Evolutionary conservation across 64 coral and sea anemone species (phyloP).

Genomic region (Montipora capricornis): DNA sequence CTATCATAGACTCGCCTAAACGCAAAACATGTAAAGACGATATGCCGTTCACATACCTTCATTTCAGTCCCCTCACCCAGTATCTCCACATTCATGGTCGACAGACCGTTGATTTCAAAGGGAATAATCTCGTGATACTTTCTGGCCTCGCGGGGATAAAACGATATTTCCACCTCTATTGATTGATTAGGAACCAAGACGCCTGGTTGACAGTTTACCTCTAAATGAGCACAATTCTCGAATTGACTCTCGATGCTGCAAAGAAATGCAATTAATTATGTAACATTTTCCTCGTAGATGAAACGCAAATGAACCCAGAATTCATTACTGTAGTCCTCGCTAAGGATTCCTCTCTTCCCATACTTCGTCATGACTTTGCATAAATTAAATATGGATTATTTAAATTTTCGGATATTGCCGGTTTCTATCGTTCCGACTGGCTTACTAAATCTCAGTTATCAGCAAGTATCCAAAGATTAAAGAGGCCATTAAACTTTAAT

Average conservation of each 20-base stretch:
- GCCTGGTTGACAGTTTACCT: conserved; percentile 76
- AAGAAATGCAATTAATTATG: background rate
- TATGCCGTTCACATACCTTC: conserved; percentile 67
- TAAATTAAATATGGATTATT: too few species aligned
- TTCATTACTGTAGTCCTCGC: too few species aligned
- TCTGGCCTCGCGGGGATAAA: conserved; percentile 95
- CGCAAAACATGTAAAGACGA: too few species aligned
- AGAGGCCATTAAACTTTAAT: too few species aligned
- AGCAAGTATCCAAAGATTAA: too few species aligned
- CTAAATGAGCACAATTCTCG: conserved; percentile 80
- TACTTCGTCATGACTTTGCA: too few species aligned
- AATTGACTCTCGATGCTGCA: conserved; percentile 91
- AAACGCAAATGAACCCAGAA: too few species aligned
- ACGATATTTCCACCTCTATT: conserved; percentile 81
- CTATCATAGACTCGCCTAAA: too few species aligned
- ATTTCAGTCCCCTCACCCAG: conserved; percentile 95
- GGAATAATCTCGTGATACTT: conserved; percentile 85
- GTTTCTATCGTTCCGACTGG: too few species aligned
- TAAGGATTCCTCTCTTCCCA: too few species aligned
- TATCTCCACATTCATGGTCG: conserved; percentile 93
- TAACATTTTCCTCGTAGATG: background rate
- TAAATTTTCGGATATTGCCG: too few species aligned
- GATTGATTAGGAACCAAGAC: conserved; percentile 77
- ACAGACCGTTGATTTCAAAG: conserved; percentile 99
- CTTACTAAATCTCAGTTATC: too few species aligned